Evolutionary conservation across 2,888 invertebrate genomes (phyloP).

Genomic region (Laothoe populi): DNA sequence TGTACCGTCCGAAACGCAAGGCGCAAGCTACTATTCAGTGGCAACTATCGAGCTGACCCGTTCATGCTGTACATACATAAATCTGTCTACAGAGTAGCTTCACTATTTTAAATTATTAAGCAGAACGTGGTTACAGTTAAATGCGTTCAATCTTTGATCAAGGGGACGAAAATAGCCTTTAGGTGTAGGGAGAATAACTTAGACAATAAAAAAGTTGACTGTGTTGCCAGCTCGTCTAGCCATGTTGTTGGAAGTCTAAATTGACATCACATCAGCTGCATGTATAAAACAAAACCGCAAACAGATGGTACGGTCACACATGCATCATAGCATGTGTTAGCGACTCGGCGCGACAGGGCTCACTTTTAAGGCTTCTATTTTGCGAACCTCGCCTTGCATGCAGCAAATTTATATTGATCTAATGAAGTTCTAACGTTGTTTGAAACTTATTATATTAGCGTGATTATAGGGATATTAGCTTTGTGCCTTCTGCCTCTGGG

Average conservation of each 20-base stretch:
- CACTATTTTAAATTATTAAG: too few relatives aligned
- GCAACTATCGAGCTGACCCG: too few relatives aligned
- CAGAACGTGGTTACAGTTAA: too few relatives aligned
- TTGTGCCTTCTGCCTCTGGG: neutral
- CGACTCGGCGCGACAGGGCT: conserved; percentile 34
- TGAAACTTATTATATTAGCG: conserved; percentile 7
- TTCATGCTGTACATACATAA: too few relatives aligned
- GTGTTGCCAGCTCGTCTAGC: neutral
- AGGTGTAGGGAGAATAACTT: neutral
- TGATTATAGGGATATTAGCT: neutral
- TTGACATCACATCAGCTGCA: neutral
- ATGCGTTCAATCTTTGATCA: neutral
- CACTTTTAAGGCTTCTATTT: conserved; percentile 61
- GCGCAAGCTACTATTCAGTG: too few relatives aligned
- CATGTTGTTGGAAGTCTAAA: conserved; percentile 3
- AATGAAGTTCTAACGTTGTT: conserved; percentile 34
- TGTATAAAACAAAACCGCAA: conserved; percentile 36
- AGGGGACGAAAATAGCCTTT: neutral
- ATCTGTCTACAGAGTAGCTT: too few relatives aligned
- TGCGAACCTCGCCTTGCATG: conserved; percentile 40
- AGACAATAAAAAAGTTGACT: neutral
- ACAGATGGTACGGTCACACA: conserved; percentile 58
- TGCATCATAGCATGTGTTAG: conserved; percentile 49
- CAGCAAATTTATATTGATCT: conserved; percentile 53
- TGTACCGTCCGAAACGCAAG: too few relatives aligned